A percentile compares a stretch with the other conserved stretches of the same genome.
These are phyloP conservation scores for Junco hyemalis DNA, from an alignment of 2,113 vertebrate genomes.

Conservation along the genomic window DNA sequence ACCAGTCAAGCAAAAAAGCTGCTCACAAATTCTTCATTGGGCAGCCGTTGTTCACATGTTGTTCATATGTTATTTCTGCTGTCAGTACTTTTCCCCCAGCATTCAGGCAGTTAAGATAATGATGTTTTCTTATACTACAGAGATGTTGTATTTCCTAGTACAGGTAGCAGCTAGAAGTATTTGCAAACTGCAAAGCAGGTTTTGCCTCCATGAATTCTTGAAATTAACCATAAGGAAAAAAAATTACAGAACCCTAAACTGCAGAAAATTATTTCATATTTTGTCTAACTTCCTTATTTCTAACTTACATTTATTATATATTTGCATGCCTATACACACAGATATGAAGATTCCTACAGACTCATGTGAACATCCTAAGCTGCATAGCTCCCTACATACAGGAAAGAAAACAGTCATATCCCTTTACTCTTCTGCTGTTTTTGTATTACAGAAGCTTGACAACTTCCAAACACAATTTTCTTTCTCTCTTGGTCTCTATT, in stretches of 20 bases:
- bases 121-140: neutral
- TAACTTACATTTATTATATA: neutral
- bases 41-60: neutral
- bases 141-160: neutral
- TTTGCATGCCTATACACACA: neutral
- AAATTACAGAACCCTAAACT: neutral
- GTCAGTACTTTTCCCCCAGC: fast-evolving
- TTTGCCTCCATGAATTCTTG: neutral
- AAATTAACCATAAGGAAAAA: neutral
- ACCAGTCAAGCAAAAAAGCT: neutral
- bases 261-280: neutral
- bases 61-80: neutral
- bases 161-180: neutral
- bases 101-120: neutral
- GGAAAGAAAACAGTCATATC: neutral
- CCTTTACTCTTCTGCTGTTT: neutral
- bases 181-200: neutral
- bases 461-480: neutral
- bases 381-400: neutral
- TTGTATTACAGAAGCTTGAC: neutral
- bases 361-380: neutral
- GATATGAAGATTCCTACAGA: neutral
- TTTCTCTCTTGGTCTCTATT: neutral
- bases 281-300: neutral
- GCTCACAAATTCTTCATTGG: neutral